Evolutionary conservation across 2,113 vertebrate species (phyloP).

Genomic region (Nestor notabilis): DNA sequence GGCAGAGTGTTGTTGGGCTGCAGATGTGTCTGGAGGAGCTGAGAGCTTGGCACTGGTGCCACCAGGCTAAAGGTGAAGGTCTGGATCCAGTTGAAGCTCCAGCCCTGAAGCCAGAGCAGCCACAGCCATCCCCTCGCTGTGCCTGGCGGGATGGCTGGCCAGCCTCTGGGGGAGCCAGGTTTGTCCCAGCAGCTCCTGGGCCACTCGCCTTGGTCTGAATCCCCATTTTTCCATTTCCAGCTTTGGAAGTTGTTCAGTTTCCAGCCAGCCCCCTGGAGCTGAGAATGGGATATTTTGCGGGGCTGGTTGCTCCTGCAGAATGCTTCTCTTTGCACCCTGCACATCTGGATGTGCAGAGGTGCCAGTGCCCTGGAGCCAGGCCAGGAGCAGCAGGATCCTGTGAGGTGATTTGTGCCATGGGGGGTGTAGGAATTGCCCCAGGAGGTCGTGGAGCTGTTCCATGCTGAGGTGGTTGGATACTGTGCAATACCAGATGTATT

Average conservation of each 20-base stretch:
- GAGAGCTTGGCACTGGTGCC: neutral
- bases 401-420: accelerated
- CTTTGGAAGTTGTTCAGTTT: neutral
- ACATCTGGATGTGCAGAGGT: neutral
- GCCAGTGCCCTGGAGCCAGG: neutral
- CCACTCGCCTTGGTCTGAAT: neutral
- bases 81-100: neutral
- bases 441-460: neutral
- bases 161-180: neutral
- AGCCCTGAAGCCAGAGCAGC: neutral
- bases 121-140: neutral
- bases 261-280: accelerated
- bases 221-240: neutral
- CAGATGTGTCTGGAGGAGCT: neutral
- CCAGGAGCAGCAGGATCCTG: neutral
- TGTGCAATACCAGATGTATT: accelerated
- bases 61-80: neutral
- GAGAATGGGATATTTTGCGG: accelerated
- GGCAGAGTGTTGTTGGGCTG: neutral
- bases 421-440: neutral
- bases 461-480: neutral
- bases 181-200: neutral
- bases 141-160: neutral
- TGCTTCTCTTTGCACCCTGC: neutral
- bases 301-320: neutral